These are phyloP conservation scores for Cervus canadensis DNA, from an alignment of 2,113 vertebrate species.

Conservation along the genomic window DNA sequence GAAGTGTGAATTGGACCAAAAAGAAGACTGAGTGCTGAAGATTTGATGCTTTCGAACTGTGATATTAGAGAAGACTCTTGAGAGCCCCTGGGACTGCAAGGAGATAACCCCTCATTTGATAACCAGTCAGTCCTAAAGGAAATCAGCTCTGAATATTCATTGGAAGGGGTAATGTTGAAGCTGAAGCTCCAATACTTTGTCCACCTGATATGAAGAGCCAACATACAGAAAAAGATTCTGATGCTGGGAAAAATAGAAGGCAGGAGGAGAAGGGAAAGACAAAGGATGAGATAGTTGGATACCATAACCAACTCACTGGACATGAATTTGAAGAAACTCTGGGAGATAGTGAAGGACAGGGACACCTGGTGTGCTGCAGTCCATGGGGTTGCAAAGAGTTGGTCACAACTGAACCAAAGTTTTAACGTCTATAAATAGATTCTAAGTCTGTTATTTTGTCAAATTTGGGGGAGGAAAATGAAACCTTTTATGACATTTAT, in stretches of 20 bases:
- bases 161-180: neutral
- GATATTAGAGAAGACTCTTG: neutral
- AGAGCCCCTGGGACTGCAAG: neutral
- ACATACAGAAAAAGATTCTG: neutral
- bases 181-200: neutral
- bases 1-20: neutral
- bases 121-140: neutral
- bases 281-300: neutral
- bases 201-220: neutral
- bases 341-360: neutral
- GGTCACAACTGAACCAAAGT: neutral
- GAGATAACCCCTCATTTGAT: neutral
- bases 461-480: neutral
- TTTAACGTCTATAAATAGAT: neutral
- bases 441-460: neutral
- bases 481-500: neutral
- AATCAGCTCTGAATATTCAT: neutral
- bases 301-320: neutral
- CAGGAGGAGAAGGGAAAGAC: neutral
- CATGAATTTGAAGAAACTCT: neutral
- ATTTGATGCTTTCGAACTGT: neutral
- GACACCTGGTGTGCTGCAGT: neutral
- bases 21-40: neutral
- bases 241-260: neutral
- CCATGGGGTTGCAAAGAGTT: neutral